phyloP scores from a whole-genome alignment of 2,888 invertebrate species.

The Perizoma affinitatum region DNA sequence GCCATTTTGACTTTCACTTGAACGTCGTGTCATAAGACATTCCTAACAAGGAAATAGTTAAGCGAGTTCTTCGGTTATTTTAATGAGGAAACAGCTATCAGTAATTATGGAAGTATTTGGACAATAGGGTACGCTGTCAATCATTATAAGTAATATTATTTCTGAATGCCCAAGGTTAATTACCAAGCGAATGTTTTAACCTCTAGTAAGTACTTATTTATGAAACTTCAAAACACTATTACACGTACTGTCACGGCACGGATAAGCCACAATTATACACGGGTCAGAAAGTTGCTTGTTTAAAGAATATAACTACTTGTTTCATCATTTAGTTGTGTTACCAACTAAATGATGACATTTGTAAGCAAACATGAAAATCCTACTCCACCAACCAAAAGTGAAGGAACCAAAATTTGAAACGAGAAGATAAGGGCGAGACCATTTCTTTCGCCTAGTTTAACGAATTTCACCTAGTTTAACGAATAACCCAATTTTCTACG shows the following conservation, averaged over 20 bases:
- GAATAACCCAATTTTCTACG: conserved; percentile 46
- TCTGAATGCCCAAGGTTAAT: not conserved
- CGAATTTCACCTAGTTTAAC: conserved; percentile 36
- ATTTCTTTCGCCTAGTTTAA: conserved; percentile 35
- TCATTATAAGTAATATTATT: not conserved
- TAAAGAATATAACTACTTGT: too few species aligned
- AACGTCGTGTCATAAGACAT: conserved; percentile 24
- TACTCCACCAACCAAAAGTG: not conserved
- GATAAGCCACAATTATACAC: too few species aligned
- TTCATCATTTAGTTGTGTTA: too few species aligned
- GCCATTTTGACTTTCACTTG: conserved; percentile 37
- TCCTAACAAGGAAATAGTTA: conserved; percentile 24
- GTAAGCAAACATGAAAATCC: conserved; percentile 1
- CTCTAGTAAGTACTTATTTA: too few species aligned
- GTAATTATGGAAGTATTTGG: conserved; percentile 7
- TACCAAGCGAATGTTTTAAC: too few species aligned
- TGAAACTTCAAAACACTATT: too few species aligned
- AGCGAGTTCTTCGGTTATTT: conserved; percentile 20
- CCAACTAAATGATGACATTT: too few species aligned
- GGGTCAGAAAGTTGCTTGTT: too few species aligned
- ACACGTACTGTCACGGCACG: too few species aligned
- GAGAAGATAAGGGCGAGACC: conserved; percentile 18
- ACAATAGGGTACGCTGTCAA: not conserved
- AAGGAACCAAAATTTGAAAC: conserved; percentile 21
- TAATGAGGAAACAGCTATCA: conserved; percentile 19